Base-by-base conservation (phyloP, 35 echinoderm and acorn worm species). In the Hemicentrotus pulcherrimus region DNA sequence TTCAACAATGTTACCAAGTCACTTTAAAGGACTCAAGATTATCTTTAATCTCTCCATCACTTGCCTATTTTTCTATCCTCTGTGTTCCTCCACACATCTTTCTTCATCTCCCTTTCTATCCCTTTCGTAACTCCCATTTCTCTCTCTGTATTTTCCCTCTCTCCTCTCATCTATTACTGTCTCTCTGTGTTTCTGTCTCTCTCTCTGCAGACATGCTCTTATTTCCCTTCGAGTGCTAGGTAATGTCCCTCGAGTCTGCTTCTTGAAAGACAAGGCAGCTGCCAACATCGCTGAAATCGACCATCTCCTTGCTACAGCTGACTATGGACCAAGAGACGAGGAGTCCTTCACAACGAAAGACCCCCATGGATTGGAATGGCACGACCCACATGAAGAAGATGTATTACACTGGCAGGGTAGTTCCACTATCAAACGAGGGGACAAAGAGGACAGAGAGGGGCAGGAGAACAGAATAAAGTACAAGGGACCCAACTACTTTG, bases 241-340 rank as follows among this genome's bases (percentile, higher is more conserved):
- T 16, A 99, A 96, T 31, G 94, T 96, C 7, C 98, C 98, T 33
- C 86, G 94, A 9, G 91, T 99, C 8, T 91, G 94, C 8, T 99
- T 99, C 94, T 31, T 97, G 12, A 94, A 94, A 47, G 98, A 99
- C 88, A 99, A 94, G 59, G 94, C 87, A 46, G 96, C 95, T 65
- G 97, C 97, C 58, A 96, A 92, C 87, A 95, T 61, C 22, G 95
- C 98, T 48, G 96, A 97, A 65, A 88, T 99, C 32, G 96, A 97
- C 18, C 32, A 86, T 70, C 94, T 99, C 18, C 97, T 99, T 28
- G 91, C 95, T 11, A 85, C 91, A 30, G 98, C 97, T 0, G 98
- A 99, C 50, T 33, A 96, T 85, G 97, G 97, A 45, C 97, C 97
- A 47, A 47, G 32, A 10, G 95, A 97, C 31, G 94, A 96, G 0